Base-by-base conservation (phyloP, 2,797 vertebrate species). In the Platalea minor region DNA sequence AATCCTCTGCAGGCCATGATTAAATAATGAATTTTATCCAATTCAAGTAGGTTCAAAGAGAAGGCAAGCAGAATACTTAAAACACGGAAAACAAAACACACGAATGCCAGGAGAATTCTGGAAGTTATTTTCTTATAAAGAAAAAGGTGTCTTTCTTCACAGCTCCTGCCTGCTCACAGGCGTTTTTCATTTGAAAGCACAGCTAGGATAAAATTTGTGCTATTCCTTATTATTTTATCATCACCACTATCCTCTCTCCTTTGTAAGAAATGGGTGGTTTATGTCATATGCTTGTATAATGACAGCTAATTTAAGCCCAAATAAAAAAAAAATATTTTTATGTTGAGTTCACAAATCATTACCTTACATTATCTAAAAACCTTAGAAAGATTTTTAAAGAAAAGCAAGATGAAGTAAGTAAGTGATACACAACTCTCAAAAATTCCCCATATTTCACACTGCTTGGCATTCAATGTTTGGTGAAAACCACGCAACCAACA, bases 1-100 rank as follows among this genome's bases (percentile, higher is more conserved):
- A 94, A 77, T 80, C 59, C 56, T 95, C 72, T 89, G 54, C 70
- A 86, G 81, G 64, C 90, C 64, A 29, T 64, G 57, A 85, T 94
- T 96, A 93, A 96, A 69, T 91, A 80, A 92, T 89, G 16, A 85
- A 82, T 95, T 96, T 92, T 95, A 85, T 91, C 69, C 82, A 80
- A 73, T 93, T 85, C 65, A 93, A 70, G 74, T 67, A 92, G 24
- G 69, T 95, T 96, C 92, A 95, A 95, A 89, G 88, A 85, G 67
- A 92, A 90, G 68, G 43, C 76, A 88, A 84, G 13, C 39, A 65
- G 74, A 87, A 79, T 65, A 72, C 78, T 93, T 85, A 48, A 77
- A 85, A 74, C 29, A 41, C 46, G 50, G 80, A 85, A 95, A 94
- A 75, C 70, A 85, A 93, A 93, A 57, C 50, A 77, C 33, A 89